Base-by-base conservation (phyloP, 2,113 vertebrate species). In the Cromileptes altivelis region DNA sequence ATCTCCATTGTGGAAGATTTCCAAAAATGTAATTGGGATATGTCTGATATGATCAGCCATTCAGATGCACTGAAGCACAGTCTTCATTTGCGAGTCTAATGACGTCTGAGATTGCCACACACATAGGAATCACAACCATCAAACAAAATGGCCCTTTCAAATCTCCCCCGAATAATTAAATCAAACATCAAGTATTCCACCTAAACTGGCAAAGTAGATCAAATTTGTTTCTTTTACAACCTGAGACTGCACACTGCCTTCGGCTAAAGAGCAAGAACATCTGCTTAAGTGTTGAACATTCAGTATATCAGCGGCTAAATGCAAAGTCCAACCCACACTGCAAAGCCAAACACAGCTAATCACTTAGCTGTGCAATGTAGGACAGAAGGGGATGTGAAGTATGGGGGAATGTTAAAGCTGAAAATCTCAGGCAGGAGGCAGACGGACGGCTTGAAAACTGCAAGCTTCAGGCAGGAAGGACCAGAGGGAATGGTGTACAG, bases 321-420 rank as follows among this genome's bases (percentile, higher is more conserved):
- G 70, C 27, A 47, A 56, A 90, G 60, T 86, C 79, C 62, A 84
- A 70, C 50, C 57, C 53, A 55, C 55, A 84, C 19, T 47, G 45
- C 78, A 79, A 84, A 89, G 71, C 81, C 78, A 75, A 76, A 88
- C 78, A 75, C 71, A 86, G 82, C 74, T 62, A 81, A 88, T 78
- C 61, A 47, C 76, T 76, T 85, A 68, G 70, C 75, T 73, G 65
- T 70, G 80, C 72, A 85, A 84, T 79, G 80, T 83, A 82, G 89
- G 67, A 80, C 82, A 89, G 72, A 55, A 56, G 60, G 21, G 45
- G 71, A 80, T 78, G 75, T 71, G 65, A 81, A 71, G 50, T 79
- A 78, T 14, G 18, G 56, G 47, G 71, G 37, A 71, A 88, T 19
- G 53, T 68, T 65, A 83, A 85, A 83, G 72, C 84, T 82, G 49